These are phyloP conservation scores for Temnothorax rugatulus DNA, from an alignment of 2,888 invertebrate genomes.

Conservation along the genomic window DNA sequence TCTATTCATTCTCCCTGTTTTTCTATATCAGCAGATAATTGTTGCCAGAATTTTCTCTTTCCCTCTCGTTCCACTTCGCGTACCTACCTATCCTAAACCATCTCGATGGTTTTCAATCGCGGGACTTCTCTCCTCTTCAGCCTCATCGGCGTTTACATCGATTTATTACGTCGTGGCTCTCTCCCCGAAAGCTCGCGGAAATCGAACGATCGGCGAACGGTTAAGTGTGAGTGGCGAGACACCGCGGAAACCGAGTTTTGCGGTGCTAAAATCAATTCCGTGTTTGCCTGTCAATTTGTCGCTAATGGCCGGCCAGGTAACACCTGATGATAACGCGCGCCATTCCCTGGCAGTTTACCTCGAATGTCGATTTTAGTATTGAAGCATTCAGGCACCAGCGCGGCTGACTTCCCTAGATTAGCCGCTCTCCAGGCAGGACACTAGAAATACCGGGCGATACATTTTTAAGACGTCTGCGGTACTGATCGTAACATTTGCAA, in stretches of 20 bases:
- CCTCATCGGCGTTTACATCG: constrained; percentile 74
- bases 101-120: constrained; percentile 70
- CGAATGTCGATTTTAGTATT: constrained; percentile 77
- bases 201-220: constrained; percentile 72
- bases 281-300: constrained; percentile 80
- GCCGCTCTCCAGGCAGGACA: constrained; percentile 14
- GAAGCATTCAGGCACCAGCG: constrained; percentile 69
- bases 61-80: background rate
- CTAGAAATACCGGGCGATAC: background rate
- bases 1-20: background rate
- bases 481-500: background rate
- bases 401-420: constrained; percentile 11
- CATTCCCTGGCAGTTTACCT: constrained; percentile 75
- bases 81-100: background rate
- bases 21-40: background rate
- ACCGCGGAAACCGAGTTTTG: constrained; percentile 78
- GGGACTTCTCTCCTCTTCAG: constrained; percentile 41
- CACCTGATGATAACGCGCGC: constrained; percentile 78
- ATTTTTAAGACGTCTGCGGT: constrained; percentile 16
- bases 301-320: constrained; percentile 77
- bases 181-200: constrained; percentile 69
- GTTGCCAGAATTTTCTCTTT: background rate
- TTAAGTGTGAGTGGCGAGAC: constrained; percentile 77
- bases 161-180: constrained; percentile 74
- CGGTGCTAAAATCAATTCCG: constrained; percentile 80